A percentile compares a stretch with the other conserved stretches of the same genome.
Conservation (phyloP, 2,888 invertebrate species). For the Cheilosia grossa region DNA sequence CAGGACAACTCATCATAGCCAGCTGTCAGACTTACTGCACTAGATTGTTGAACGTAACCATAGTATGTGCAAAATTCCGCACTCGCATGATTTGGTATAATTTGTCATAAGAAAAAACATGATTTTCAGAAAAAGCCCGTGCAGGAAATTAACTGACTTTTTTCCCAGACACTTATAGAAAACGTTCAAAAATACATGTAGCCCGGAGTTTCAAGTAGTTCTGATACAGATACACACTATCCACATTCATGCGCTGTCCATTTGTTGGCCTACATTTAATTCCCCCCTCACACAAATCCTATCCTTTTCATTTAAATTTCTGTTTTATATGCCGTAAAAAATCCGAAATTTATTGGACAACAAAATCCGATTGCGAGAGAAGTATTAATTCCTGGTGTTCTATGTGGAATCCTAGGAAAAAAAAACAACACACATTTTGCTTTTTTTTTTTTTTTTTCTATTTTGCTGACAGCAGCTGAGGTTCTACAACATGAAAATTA, state of each 20-base stretch:
- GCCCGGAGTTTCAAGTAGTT: too few relatives aligned
- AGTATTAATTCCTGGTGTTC: constrained; percentile 67
- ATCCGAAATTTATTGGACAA: constrained; percentile 74
- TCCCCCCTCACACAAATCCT: constrained; percentile 28
- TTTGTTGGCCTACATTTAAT: constrained; percentile 58
- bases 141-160: too few relatives aligned
- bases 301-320: constrained; percentile 64
- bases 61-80: too few relatives aligned
- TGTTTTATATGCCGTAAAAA: constrained; percentile 69
- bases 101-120: too few relatives aligned
- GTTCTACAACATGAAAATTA: constrained; percentile 60
- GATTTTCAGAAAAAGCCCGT: too few relatives aligned
- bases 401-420: constrained; percentile 29
- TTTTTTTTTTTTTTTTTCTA: constrained; percentile 7
- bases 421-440: constrained; percentile 20
- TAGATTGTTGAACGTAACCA: too few relatives aligned
- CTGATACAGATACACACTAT: constrained; percentile 32
- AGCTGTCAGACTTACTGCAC: too few relatives aligned
- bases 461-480: constrained; percentile 61
- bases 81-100: too few relatives aligned
- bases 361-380: constrained; percentile 69
- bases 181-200: too few relatives aligned
- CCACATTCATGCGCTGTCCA: constrained; percentile 29
- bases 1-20: too few relatives aligned
- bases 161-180: too few relatives aligned